Conservation (phyloP, 1,140 invertebrate genomes). For the Bombus confusus region DNA sequence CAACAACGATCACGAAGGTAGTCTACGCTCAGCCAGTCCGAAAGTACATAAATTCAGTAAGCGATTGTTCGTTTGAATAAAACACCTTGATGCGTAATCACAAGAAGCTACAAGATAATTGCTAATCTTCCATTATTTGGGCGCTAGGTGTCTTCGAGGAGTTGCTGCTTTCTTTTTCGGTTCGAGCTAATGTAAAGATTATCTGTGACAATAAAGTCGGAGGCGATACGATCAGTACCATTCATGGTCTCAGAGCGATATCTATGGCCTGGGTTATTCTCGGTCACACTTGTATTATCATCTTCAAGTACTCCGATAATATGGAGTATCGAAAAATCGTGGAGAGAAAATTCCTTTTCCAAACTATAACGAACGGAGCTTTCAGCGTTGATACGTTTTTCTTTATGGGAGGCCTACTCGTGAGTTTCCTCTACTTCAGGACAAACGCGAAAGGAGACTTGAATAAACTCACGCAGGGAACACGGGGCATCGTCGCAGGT, state of each 20-base stretch:
- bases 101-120: not conserved
- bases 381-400: constrained; percentile 97
- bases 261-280: constrained; percentile 97
- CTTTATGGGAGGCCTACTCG: constrained; percentile 91
- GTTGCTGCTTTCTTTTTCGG: constrained; percentile 90
- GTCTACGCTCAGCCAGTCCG: constrained; percentile 77
- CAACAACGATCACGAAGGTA: constrained; percentile 85
- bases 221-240: constrained; percentile 90
- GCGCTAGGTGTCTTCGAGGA: constrained; percentile 85
- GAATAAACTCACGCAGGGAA: constrained; percentile 88
- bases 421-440: constrained; percentile 92
- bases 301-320: constrained; percentile 93
- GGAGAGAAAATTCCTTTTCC: constrained; percentile 91
- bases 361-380: constrained; percentile 92
- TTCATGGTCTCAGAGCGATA: constrained; percentile 91
- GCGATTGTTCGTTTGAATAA: constrained; percentile 43
- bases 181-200: constrained; percentile 88
- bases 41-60: constrained; percentile 77
- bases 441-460: constrained; percentile 91
- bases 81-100: fast-evolving
- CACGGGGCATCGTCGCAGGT: constrained; percentile 87
- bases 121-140: not conserved
- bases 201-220: constrained; percentile 91
- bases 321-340: constrained; percentile 90
- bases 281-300: constrained; percentile 93